phyloP scores from a whole-genome alignment of 2,113 vertebrate species.

The Acanthochromis polyacanthus region DNA sequence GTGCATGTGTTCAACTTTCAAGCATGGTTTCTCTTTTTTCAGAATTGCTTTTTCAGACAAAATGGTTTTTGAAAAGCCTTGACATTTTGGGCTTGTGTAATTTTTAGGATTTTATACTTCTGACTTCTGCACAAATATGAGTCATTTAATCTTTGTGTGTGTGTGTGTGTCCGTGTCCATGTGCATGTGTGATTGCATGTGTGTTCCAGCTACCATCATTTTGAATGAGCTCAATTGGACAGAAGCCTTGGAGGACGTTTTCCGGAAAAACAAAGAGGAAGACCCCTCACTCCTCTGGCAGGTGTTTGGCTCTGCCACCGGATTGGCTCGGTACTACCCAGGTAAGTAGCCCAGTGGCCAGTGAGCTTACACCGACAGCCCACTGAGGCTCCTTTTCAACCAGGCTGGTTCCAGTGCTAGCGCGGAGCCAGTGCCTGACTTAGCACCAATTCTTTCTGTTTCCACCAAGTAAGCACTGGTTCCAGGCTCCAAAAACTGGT shows the following conservation, averaged over 20 bases:
- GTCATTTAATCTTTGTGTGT: conserved; percentile 36
- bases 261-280: conserved; percentile 92
- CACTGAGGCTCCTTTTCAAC: neutral
- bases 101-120: conserved; percentile 40
- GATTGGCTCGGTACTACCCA: conserved; percentile 95
- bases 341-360: conserved; percentile 81
- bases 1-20: neutral
- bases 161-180: conserved; percentile 23
- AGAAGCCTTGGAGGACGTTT: conserved; percentile 90
- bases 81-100: conserved; percentile 45
- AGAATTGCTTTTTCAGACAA: conserved; percentile 18
- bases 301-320: conserved; percentile 96
- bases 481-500: no score
- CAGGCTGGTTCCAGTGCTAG: no score
- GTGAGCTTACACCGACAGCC: neutral
- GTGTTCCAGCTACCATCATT: conserved; percentile 90
- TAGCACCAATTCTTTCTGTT: no score
- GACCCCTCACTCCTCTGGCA: conserved; percentile 95
- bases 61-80: conserved; percentile 38
- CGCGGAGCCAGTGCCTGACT: no score
- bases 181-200: conserved; percentile 31
- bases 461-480: no score
- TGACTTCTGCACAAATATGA: conserved; percentile 25
- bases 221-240: conserved; percentile 98
- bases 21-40: neutral